Percentiles rank a stretch among this genome's conserved stretches.
Conservation (phyloP, 2,113 vertebrate genomes). For the Hippotragus niger region DNA sequence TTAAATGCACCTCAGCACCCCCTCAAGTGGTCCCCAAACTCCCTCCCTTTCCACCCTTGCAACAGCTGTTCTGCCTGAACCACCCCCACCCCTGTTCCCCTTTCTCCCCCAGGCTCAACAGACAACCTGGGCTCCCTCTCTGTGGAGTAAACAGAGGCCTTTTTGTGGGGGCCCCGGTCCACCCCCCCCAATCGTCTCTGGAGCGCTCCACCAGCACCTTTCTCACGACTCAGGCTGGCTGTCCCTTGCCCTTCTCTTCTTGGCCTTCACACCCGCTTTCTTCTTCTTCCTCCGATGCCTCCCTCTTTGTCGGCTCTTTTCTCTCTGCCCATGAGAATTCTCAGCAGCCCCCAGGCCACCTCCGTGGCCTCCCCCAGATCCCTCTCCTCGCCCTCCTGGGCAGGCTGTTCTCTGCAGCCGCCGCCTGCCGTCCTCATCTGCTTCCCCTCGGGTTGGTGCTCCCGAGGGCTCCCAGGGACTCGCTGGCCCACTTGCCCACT, state of each 20-base stretch:
- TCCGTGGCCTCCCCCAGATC: background rate
- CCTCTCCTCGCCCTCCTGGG: background rate
- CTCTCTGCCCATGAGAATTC: background rate
- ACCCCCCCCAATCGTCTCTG: background rate
- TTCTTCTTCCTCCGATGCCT: background rate
- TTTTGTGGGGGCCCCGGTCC: background rate
- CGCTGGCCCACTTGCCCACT: background rate
- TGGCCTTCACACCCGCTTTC: background rate
- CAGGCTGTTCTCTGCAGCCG: too few relatives aligned
- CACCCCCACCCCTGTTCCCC: rapidly evolving
- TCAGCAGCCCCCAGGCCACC: background rate
- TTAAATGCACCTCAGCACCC: background rate
- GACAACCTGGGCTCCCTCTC: background rate
- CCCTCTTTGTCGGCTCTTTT: background rate
- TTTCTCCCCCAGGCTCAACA: background rate
- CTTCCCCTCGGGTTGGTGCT: background rate
- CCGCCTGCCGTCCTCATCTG: background rate
- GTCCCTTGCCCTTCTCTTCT: background rate
- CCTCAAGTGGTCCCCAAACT: background rate
- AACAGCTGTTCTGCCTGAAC: background rate
- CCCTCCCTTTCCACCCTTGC: background rate
- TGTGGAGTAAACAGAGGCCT: background rate
- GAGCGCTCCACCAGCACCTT: background rate
- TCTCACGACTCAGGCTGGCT: background rate
- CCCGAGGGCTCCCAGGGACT: background rate